phyloP scores from a whole-genome alignment of 1,140 invertebrate genomes.

The Neodiprion pinetum region DNA sequence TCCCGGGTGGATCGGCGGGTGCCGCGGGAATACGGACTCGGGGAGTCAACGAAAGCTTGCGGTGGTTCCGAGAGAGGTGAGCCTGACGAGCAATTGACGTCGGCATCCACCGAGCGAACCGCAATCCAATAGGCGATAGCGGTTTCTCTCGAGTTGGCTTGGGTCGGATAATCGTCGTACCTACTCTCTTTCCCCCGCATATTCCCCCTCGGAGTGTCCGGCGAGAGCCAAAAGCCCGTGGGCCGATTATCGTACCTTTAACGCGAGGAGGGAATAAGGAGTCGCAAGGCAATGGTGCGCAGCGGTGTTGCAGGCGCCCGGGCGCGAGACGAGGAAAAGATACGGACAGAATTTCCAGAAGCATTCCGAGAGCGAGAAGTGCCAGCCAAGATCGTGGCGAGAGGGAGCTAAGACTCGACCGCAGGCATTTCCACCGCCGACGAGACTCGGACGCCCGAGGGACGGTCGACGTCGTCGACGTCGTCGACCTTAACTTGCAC shows the following conservation, averaged over 20 bases:
- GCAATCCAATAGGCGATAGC: constrained; percentile 7
- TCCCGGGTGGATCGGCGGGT: not conserved
- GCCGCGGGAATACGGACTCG: not conserved
- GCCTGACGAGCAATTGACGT: constrained; percentile 3
- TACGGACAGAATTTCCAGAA: not conserved
- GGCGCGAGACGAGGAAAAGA: not conserved
- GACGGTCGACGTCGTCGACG: not conserved
- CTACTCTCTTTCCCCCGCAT: not conserved
- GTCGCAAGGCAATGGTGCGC: not conserved
- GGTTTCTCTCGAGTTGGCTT: not conserved
- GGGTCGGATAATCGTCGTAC: not conserved
- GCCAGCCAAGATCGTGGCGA: not conserved
- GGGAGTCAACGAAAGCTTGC: not conserved
- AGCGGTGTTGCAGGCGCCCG: not conserved
- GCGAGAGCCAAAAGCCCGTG: not conserved
- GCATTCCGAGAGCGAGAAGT: not conserved
- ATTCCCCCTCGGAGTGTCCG: not conserved
- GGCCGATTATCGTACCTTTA: not conserved
- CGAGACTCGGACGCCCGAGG: not conserved
- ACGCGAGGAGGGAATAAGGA: not conserved
- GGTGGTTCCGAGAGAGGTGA: not conserved
- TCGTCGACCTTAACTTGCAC: not conserved
- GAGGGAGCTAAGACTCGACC: not conserved
- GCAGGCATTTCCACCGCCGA: not conserved
- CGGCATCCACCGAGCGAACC: not conserved